Evolutionary conservation across 2,113 vertebrate genomes (phyloP), one percentile per base, ranked within the genome.

Genomic region (Engraulis encrasicolus): DNA sequence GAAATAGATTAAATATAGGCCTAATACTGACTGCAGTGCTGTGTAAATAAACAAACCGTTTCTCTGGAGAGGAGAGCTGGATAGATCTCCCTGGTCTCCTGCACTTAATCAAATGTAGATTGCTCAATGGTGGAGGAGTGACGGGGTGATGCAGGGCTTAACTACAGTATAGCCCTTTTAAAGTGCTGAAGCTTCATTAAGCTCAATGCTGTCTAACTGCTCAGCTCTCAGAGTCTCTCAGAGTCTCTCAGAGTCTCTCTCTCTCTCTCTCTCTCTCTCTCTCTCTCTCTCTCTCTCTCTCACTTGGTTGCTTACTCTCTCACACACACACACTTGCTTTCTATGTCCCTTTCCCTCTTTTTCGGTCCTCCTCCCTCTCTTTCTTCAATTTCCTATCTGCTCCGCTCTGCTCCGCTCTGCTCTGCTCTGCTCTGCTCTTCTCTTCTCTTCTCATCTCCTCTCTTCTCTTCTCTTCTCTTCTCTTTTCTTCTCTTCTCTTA

Each of bases 61-160:
- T 31, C n/a, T n/a, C n/a, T 1, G 61, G 27, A 14, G 23, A 2
- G 31, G 27, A 71, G 61, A 34, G 14, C 0, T 11, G n/a, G 6
- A 23, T 11, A 20, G 11, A 19, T 52, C 50, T 19, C 54, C 20
- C 54, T 7, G 9, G 19, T 23, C 54, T n/a, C 1, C 54, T 20
- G n/a, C 27, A 71, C 61, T 71, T 71, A 71, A 71, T 71, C 61
- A 71, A 31, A 71, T 71, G 61, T 2, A 15, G 61, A 71, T 66
- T n/a, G 7, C 27, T 71, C 27, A 71, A 27, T 71, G 61, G 23
- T 71, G 27, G 1, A 23, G 7, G 7, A 14, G 7, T 34, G 23
- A 0, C 14, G 61, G 27, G 27, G 61, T 15, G 61, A 71, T 34
- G 27, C n/a, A 34, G 23, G 23, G 61, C 61, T 31, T 31, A 31